Evolutionary conservation across 2,113 vertebrate species (phyloP), one percentile per base, ranked within the genome.

Genomic region (Epinephelus lanceolatus): DNA sequence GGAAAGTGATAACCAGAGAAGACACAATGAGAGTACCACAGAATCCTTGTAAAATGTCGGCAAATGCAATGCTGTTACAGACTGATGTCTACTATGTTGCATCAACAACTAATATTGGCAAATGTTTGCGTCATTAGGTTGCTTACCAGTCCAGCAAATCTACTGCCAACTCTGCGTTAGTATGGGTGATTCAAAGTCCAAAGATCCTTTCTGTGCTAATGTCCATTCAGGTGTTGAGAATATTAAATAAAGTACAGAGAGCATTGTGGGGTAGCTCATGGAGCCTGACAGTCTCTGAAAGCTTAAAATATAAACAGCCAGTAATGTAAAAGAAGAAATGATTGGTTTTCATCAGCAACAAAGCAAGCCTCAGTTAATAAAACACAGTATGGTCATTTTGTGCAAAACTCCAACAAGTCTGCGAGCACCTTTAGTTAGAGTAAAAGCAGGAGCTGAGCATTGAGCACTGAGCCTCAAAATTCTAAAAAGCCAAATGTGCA

Each of bases 1-100:
- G 67, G n/a, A 68, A 85, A 85, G 18, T 30, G 76, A 72, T 85
- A 71, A 80, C 66, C 72, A 71, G 67, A 80, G 67, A 49, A 82
- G 59, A n/a, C 66, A 66, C 76, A 68, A 65, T 65, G 33, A 66
- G 14, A 77, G 21, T 13, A 37, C 27, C 40, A 70, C n/a, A 49
- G 47, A 49, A 45, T 61, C 52, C 63, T 40, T 72, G 30, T 51
- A 66, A 76, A 67, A 72, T 42, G 33, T 47, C 65, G 56, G 55
- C 14, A 69, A 68, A 72, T 47, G 62, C 52, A 73, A 51, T 69
- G 21, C n/a, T 33, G 21, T 72, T 76, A 55, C 67, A 83, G 33
- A 62, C 73, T 14, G n/a, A 75, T 88, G 77, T 80, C 61, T 55
- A 2, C 57, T 33, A 14, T 66, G 40, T 86, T 85, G 83, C 80